These are phyloP conservation scores for Forbesichthys agassizii DNA, from an alignment of 2,113 vertebrate genomes.

Conservation along the genomic window DNA sequence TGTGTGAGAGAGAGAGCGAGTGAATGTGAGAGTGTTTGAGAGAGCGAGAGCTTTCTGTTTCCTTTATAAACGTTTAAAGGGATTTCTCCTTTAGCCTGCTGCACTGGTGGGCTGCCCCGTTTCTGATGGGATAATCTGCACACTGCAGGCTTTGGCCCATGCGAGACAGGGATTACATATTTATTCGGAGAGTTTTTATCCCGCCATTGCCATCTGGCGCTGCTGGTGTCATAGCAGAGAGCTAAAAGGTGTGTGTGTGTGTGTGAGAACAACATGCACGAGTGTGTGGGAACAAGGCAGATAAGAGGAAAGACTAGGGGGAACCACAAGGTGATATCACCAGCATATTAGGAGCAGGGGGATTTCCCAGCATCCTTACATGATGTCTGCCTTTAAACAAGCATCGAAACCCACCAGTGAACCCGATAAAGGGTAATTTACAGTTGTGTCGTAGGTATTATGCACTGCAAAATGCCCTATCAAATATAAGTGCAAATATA, in stretches of 20 bases:
- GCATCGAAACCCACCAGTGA: background rate
- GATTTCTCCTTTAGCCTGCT: constrained; percentile 14
- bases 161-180: constrained; percentile 75
- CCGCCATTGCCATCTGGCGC: constrained; percentile 69
- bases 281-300: background rate
- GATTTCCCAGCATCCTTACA: background rate
- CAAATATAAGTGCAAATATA: no score
- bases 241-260: background rate
- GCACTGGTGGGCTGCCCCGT: constrained; percentile 18
- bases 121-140: constrained; percentile 63
- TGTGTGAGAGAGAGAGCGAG: no score
- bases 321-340: no score
- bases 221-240: background rate
- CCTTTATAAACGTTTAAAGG: background rate
- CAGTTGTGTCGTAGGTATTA: background rate
- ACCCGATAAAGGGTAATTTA: background rate
- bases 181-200: constrained; percentile 68
- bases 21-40: no score
- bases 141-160: constrained; percentile 48
- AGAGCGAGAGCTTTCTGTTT: background rate
- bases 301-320: background rate
- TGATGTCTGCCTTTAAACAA: background rate
- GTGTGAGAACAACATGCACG: background rate
- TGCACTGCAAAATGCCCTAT: no score
- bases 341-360: background rate